Evolutionary conservation across 2,113 vertebrate genomes (phyloP), one percentile per base, ranked within the genome.

Genomic region (Chlamydotis undulata): DNA sequence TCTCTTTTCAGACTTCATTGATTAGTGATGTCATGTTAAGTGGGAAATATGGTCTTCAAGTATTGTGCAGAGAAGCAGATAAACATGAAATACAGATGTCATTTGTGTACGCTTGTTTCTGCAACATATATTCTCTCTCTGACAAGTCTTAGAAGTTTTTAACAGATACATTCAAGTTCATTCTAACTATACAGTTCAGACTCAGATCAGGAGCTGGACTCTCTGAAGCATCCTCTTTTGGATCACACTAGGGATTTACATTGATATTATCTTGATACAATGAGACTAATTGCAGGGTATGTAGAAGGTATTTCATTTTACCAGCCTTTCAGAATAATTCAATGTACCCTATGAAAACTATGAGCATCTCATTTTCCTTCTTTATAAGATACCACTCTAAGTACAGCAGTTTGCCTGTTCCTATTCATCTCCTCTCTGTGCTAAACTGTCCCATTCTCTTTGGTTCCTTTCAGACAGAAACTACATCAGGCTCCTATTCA

Each of bases 381-480:
- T 92, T 83, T 91, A 31, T 90, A 89, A 71, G 12, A 60, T 33
- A 37, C 5, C 59, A 26, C 43, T 91, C 10, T 26, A 91, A 80
- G 37, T 91, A 43, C n/a, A 88, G 81, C 37, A 83, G 68, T 90
- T 90, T 88, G 59, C 39, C 68, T 63, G 14, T 56, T 91, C 65
- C 33, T 81, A 49, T 67, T 86, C 41, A 88, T 80, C 28, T 88
- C 33, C 22, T 55, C 37, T 63, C 70, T 65, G 65, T 80, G 56
- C 43, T 91, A 39, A 94, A 89, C 64, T 52, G 26, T 77, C 47
- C 87, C 53, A 60, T 91, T 91, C 87, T 92, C 84, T 77, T 91
- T 71, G 49, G 53, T 52, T 91, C 22, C 35, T 84, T 87, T 94
- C 69, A 87, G 63, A 83, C 21, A 3, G 9, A 83, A 95, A 73